These are phyloP conservation scores for Drosophila atripex DNA, from an alignment of 2,888 invertebrate species.

Conservation along the genomic window DNA sequence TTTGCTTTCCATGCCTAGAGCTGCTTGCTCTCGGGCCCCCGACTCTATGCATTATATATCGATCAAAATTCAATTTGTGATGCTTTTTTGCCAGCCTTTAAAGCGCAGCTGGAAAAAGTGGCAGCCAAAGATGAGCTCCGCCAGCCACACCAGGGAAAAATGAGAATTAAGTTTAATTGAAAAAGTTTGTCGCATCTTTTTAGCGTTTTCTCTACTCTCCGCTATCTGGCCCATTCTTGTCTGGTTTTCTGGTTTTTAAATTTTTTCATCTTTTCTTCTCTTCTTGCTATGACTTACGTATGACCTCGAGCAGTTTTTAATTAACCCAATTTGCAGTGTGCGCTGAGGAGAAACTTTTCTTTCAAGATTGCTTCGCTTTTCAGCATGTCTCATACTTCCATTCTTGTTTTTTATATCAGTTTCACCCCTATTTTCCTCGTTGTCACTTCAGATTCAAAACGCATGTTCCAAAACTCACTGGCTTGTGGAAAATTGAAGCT, in stretches of 20 bases:
- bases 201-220: conserved; percentile 21
- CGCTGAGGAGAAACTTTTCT: conserved; percentile 40
- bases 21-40: conserved; percentile 6
- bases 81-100: conserved; percentile 66
- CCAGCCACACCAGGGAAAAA: conserved; percentile 8
- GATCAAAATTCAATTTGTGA: conserved; percentile 80
- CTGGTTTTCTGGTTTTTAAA: conserved; percentile 29
- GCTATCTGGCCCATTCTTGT: conserved; percentile 33
- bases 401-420: conserved; percentile 1
- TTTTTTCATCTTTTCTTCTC: conserved; percentile 5
- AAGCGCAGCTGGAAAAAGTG: conserved; percentile 35
- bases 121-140: conserved; percentile 19
- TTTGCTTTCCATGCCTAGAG: conserved; percentile 57
- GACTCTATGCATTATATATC: conserved; percentile 70
- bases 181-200: conserved; percentile 71
- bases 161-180: conserved; percentile 76
- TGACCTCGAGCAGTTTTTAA: conserved; percentile 78
- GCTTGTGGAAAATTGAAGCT: conserved; percentile 33
- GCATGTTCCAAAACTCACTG: conserved; percentile 9
- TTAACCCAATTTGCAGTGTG: conserved; percentile 75
- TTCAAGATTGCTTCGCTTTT: conserved; percentile 36
- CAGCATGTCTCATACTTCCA: background rate
- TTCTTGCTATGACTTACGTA: conserved; percentile 50
- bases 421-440: background rate
- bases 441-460: conserved; percentile 29